Base-by-base conservation (phyloP, 30 jellyfish, hydroid and myxozoan species). In the Hydractinia symbiolongicarpus region DNA sequence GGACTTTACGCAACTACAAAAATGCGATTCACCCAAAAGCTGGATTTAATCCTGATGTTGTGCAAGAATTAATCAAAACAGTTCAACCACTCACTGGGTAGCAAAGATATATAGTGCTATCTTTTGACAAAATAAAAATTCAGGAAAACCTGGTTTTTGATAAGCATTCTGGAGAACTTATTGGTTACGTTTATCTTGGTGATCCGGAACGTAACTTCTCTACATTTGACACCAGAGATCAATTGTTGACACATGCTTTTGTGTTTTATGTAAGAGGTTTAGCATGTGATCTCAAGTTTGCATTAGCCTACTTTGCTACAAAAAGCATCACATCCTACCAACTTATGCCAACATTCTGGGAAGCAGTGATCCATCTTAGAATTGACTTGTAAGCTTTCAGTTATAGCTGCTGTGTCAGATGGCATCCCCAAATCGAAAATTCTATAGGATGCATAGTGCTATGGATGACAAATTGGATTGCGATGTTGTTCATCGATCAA, bases 221-320 rank as follows among this genome's bases (percentile, higher is more conserved):
- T 17, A 19, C 74, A 56, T 61, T 85, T 69, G 79, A 79, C 5
- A 52, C 40, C 16, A 84, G 21, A 13, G 87, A 79, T 49, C 58
- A 70, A 60, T 66, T 85, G 21, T 78, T 86, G 2, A 50, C 80
- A 50, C 94, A 85, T 66, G 90, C 82, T 55, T 13, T 85, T 55
- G 91, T 85, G 4, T 79, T 20, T 53, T 83, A 74, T 82, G 90
- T 84, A 14, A 58, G 85, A 69, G 93, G 93, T 49, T 5, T 84
- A 40, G 88, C 91, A 58, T 72, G 73, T 54, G 86, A 85, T 58
- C 30, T 85, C 61, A 77, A 79, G 19, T 85, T 85, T 55, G 54
- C 76, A 13, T 55, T 85, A 9, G 77, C 94, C 4, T 79, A 85
- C 71, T 85, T 85, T 77, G 94, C 91, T 54, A 85, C 94, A 44